Percentiles rank a stretch among this genome's conserved stretches.
Conservation (phyloP, 2,888 invertebrate species). For the Eumerus sabulonum region DNA sequence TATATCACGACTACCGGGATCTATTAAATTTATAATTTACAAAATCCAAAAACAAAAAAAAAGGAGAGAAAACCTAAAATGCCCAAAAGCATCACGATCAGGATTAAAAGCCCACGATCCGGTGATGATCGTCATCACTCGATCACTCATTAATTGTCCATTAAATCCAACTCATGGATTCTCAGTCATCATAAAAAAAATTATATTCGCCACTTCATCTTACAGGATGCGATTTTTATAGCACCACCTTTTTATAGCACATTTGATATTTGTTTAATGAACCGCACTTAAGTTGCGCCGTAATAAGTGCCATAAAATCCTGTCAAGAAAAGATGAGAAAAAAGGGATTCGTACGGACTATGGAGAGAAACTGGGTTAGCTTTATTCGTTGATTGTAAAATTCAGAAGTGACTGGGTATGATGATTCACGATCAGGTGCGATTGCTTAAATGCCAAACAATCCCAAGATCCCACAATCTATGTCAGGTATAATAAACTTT, state of each 20-base stretch:
- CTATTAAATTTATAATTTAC: not conserved
- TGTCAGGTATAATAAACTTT: slow-evolving; percentile 61
- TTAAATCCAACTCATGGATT: slow-evolving; percentile 50
- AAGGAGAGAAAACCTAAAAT: not conserved
- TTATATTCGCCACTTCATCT: slow-evolving; percentile 4
- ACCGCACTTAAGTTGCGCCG: slow-evolving; percentile 20
- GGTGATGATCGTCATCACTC: not conserved
- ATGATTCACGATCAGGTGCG: too few species aligned
- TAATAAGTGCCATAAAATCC: too few species aligned
- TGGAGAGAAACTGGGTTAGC: too few species aligned
- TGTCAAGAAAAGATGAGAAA: too few species aligned
- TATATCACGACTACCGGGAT: too few species aligned
- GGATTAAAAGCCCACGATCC: slow-evolving; percentile 5
- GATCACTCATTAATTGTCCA: not conserved
- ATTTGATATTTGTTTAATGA: slow-evolving; percentile 45
- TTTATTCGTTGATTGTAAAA: slow-evolving; percentile 35
- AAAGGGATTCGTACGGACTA: too few species aligned
- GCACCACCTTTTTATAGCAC: slow-evolving; percentile 34
- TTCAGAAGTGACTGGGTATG: not conserved
- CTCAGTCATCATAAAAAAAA: slow-evolving; percentile 57
- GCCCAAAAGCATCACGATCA: not conserved
- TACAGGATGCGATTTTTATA: slow-evolving; percentile 12
- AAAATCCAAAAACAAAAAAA: too few species aligned
- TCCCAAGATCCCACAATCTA: slow-evolving; percentile 31
- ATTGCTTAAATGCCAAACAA: too few species aligned